A percentile compares a stretch with the other conserved stretches of the same genome.
These are phyloP conservation scores for Otis tarda DNA, from an alignment of 2,113 vertebrate genomes.

Conservation along the genomic window DNA sequence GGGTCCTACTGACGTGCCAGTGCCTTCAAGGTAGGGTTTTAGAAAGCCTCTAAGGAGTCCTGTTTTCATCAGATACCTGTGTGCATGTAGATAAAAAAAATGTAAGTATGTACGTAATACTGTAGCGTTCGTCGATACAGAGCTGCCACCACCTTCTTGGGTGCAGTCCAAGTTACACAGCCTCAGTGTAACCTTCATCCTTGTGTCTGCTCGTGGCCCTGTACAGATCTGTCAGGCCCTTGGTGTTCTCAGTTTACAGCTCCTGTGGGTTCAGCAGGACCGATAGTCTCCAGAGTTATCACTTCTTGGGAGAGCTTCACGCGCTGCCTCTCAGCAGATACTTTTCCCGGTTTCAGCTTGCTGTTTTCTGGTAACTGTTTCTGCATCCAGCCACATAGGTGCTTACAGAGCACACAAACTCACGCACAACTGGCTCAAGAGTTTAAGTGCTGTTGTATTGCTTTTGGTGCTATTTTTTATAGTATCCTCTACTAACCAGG, in stretches of 20 bases:
- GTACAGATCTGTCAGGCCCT: not conserved
- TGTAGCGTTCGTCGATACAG: rapidly evolving
- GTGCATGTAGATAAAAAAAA: not conserved
- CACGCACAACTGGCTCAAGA: not conserved
- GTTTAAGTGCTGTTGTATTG: not conserved
- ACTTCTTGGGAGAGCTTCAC: not conserved
- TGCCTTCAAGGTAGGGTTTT: not conserved
- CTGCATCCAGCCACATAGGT: not conserved
- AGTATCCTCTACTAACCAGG: not conserved
- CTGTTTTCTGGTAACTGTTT: not conserved
- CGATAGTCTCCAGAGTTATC: not conserved
- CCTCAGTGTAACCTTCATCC: not conserved
- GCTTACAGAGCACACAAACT: not conserved
- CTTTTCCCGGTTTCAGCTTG: not conserved
- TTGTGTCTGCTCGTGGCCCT: not conserved
- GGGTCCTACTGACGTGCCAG: not conserved
- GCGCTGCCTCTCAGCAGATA: rapidly evolving
- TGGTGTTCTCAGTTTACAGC: not conserved
- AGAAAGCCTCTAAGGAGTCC: not conserved
- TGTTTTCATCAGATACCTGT: not conserved
- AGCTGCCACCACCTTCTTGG: not conserved
- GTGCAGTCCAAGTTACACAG: not conserved
- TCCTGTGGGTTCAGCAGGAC: not conserved
- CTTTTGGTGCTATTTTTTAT: not conserved
- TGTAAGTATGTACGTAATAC: not conserved